Evolutionary conservation across 2,888 invertebrate genomes (phyloP), one percentile per base, ranked within the genome.

Genomic region (Pandemis cinnamomeana): DNA sequence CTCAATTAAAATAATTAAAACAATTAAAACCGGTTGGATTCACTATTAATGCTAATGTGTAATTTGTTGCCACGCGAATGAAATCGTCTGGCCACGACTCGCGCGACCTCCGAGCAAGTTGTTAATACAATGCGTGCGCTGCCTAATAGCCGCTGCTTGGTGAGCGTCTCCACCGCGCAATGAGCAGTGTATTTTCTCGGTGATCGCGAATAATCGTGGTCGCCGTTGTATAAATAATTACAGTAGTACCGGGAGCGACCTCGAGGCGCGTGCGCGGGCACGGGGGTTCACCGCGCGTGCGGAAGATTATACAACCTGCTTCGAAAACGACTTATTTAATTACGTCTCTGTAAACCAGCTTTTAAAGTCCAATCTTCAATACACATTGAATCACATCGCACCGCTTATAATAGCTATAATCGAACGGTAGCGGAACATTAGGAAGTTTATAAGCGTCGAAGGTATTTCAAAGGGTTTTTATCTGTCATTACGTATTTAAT

Each of bases 381-480:
- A 11, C 10, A 27, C 10, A 2, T 11, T 58, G 10, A 27, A 10
- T 58, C 4, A 58, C 58, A 27, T 27, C 53, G 53, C 53, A 15
- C 51, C 7, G 27, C 2, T 61, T n/a, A 7, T 61, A 61, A 41
- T 61, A 7, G 41, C 11, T 61, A n/a, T 41, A 13, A 61, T 61
- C 0, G n/a, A 7, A 61, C 42, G 42, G 61, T 61, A 42, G 36
- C 61, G 27, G 58, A 58, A 58, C 58, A 61, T 42, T 61, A 61
- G 61, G 61, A 61, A 41, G 61, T 42, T 61, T 41, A 41, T 61
- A 11, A 58, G 13, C 61, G 46, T 66, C 8, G 55, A 66, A 46
- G 64, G 64, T 64, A 64, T 46, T 64, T 64, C 46, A 64, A 64
- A 48, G 66, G 46, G 64, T 64, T 66, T 66, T 66, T 42, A 41